phyloP scores from a whole-genome alignment of 2,888 invertebrate genomes.

The Andrena marginata region DNA sequence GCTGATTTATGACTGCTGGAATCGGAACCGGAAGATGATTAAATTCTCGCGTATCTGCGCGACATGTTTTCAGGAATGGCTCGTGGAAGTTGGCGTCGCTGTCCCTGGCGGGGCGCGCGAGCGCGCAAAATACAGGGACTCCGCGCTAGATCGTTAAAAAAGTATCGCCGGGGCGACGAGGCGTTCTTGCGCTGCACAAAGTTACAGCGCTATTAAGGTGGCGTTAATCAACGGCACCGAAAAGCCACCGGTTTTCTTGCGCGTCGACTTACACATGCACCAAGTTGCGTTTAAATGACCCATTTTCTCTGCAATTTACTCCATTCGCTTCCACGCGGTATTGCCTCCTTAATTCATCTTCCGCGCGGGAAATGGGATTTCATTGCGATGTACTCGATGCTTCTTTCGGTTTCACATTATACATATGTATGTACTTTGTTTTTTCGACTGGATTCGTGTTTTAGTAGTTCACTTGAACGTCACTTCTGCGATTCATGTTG shows the following conservation, averaged over 20 bases:
- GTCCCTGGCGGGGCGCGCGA: background rate
- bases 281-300: constrained; percentile 49
- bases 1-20: constrained; percentile 73
- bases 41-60: constrained; percentile 47
- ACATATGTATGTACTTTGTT: background rate
- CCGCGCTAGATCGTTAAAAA: constrained; percentile 33
- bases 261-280: constrained; percentile 24
- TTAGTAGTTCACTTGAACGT: background rate
- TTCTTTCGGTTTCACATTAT: constrained; percentile 11
- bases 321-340: constrained; percentile 21
- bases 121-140: constrained; percentile 3
- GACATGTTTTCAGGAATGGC: constrained; percentile 38
- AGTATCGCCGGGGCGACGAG: constrained; percentile 7
- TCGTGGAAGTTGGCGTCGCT: constrained; percentile 1
- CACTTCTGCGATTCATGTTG: background rate
- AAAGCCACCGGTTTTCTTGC: constrained; percentile 43
- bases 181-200: constrained; percentile 22
- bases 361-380: background rate
- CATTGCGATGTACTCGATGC: constrained; percentile 13
- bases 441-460: background rate
- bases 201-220: constrained; percentile 53
- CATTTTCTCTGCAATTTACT: constrained; percentile 52
- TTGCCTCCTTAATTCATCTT: constrained; percentile 1
- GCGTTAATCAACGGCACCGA: constrained; percentile 64
- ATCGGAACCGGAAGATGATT: constrained; percentile 63